phyloP scores from a whole-genome alignment of 2,888 invertebrate species.

The Pasiphila rectangulata region DNA sequence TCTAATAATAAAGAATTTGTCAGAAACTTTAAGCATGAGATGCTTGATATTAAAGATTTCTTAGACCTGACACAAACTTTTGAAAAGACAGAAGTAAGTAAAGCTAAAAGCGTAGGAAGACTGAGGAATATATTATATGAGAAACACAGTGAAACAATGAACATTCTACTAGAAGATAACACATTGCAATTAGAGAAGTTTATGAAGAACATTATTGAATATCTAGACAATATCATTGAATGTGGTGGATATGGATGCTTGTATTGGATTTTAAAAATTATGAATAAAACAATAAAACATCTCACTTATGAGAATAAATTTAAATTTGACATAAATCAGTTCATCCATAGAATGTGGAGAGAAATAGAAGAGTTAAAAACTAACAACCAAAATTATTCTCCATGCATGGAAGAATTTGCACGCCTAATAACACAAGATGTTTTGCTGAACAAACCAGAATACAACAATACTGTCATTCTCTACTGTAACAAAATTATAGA shows the following conservation, averaged over 20 bases:
- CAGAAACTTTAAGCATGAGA: constrained; percentile 44
- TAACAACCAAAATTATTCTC: constrained; percentile 58
- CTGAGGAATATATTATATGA: constrained; percentile 60
- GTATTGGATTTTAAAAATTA: constrained; percentile 61
- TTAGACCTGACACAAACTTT: constrained; percentile 37
- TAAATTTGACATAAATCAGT: constrained; percentile 49
- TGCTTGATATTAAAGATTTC: constrained; percentile 43
- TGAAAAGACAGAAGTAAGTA: constrained; percentile 37
- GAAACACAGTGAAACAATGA: constrained; percentile 56
- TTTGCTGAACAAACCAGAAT: constrained; percentile 44
- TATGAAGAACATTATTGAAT: constrained; percentile 43
- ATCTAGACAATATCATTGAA: constrained; percentile 58
- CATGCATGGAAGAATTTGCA: constrained; percentile 65
- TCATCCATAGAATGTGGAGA: constrained; percentile 62
- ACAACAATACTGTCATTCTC: constrained; percentile 53
- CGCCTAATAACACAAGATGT: constrained; percentile 55
- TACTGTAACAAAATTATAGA: constrained; percentile 65
- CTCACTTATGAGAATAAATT: constrained; percentile 35
- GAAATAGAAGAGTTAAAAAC: constrained; percentile 74
- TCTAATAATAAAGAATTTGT: constrained; percentile 36
- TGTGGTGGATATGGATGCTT: constrained; percentile 74
- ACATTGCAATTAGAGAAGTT: constrained; percentile 24
- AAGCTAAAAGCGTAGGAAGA: constrained; percentile 53
- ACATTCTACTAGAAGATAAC: constrained; percentile 38
- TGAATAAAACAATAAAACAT: constrained; percentile 48